Conservation (phyloP, 1,140 invertebrate species). For the Liolophura sinensis region DNA sequence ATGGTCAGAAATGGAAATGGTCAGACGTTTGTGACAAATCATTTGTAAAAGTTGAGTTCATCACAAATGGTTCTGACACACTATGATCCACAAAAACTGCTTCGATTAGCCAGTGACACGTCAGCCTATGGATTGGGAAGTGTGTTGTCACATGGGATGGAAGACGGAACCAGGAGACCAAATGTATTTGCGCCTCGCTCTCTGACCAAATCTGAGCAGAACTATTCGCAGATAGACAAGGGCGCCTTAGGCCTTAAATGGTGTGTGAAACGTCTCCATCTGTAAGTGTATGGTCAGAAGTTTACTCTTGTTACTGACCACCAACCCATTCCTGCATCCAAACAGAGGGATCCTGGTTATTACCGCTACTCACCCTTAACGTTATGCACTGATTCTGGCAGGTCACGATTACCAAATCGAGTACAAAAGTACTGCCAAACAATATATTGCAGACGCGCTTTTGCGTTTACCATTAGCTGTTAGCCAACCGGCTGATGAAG, state of each 20-base stretch:
- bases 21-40: conserved; percentile 18
- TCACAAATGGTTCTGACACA: conserved; percentile 10
- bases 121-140: conserved; percentile 58
- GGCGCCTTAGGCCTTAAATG: neutral
- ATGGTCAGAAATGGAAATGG: conserved; percentile 15
- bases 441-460: no score
- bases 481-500: no score
- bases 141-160: conserved; percentile 56
- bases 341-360: no score
- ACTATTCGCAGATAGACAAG: neutral
- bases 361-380: no score
- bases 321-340: no score
- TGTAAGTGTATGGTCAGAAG: conserved; percentile 3
- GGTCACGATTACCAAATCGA: no score
- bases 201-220: neutral
- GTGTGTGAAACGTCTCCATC: no score
- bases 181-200: conserved; percentile 3
- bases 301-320: conserved; percentile 45
- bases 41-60: conserved; percentile 31
- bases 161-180: conserved; percentile 44
- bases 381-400: no score
- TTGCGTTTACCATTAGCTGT: no score
- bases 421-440: no score
- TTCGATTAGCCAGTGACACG: conserved; percentile 53
- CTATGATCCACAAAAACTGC: conserved; percentile 10